Percentiles rank a stretch among this genome's conserved stretches.
Conservation (phyloP, 2,797 vertebrate genomes). For the Rhabdomys pumilio region DNA sequence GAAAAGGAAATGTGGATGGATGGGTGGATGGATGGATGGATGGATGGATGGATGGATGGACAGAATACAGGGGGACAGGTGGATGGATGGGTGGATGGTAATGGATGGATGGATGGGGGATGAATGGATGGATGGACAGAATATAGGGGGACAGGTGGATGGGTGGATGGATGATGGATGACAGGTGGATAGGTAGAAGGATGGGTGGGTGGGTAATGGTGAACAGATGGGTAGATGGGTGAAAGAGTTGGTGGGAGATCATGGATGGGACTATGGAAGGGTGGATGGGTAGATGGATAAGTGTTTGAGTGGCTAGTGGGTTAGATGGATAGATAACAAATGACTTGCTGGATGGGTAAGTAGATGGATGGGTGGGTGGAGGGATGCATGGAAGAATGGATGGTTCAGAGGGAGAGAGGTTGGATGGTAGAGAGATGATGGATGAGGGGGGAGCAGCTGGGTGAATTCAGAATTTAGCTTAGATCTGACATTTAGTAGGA, state of each 20-base stretch:
- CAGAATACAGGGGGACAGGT: neutral
- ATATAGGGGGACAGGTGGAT: neutral
- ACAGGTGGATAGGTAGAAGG: neutral
- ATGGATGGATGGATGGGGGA: too few species aligned
- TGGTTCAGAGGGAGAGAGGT: neutral
- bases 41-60: neutral
- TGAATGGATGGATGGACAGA: neutral
- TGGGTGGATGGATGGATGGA: accelerated
- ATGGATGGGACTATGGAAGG: too few species aligned
- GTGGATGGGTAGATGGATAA: neutral
- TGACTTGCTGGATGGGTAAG: neutral
- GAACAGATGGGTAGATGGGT: neutral
- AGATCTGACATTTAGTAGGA: neutral
- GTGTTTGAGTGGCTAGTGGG: neutral
- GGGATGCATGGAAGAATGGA: neutral
- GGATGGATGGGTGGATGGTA: neutral
- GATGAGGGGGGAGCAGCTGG: neutral
- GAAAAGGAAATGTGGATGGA: neutral
- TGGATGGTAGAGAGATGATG: neutral
- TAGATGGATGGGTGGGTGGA: too few species aligned
- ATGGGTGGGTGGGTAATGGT: too few species aligned
- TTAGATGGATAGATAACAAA: neutral
- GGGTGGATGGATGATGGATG: neutral
- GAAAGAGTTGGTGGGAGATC: accelerated
- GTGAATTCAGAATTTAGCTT: neutral